Percentiles rank a stretch among this genome's conserved stretches.
Evolutionary conservation across 2,888 invertebrate genomes (phyloP).

Genomic region (Agrochola circellaris): DNA sequence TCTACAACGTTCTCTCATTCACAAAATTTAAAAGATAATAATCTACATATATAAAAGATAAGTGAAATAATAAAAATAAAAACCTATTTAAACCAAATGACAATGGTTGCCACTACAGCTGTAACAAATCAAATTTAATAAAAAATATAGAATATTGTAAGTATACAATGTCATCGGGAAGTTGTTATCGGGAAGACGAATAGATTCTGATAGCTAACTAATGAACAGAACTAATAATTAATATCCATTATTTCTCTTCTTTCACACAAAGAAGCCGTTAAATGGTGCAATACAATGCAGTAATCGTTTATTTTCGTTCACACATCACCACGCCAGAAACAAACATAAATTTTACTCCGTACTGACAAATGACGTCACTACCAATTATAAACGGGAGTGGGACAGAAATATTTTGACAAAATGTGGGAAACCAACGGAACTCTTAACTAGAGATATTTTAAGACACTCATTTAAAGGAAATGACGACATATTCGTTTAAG

Average conservation of each 20-base stretch:
- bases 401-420: conserved; percentile 28
- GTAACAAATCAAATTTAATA: no score
- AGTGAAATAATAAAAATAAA: no score
- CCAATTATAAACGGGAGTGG: conserved; percentile 18
- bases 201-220: neutral
- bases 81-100: no score
- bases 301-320: conserved; percentile 40
- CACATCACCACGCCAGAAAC: conserved; percentile 45
- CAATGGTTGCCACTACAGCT: no score
- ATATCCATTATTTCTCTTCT: neutral
- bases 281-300: conserved; percentile 16
- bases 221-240: neutral
- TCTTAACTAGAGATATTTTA: conserved; percentile 23
- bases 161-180: no score
- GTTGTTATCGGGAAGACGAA: conserved; percentile 1
- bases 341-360: conserved; percentile 42
- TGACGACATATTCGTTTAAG: neutral
- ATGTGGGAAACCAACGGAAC: conserved; percentile 17
- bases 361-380: conserved; percentile 48
- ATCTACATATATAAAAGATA: no score
- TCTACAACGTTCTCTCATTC: no score
- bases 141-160: no score
- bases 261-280: neutral
- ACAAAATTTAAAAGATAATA: no score
- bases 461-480: neutral